Base-by-base conservation (phyloP, 2,797 vertebrate species). In the Apogon talboti region DNA sequence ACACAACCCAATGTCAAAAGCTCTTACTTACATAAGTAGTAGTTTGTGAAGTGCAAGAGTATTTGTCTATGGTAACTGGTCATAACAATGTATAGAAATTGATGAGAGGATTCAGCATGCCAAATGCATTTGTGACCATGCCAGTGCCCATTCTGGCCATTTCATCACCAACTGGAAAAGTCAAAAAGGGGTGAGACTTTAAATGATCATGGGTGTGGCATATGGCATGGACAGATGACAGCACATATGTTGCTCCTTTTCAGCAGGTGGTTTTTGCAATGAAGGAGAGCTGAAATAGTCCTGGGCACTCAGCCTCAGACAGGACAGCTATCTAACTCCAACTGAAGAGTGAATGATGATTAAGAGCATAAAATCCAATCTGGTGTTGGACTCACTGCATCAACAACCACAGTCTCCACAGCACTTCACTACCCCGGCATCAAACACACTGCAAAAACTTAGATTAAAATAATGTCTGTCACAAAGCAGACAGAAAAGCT, bases 151-250 rank as follows among this genome's bases (percentile, higher is more conserved):
- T 46, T 64, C 42, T 45, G 67, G 37, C 9, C 74, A 57, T 66
- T 77, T 82, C 58, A 53, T 46, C 54, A 24, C 18, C 16, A 65
- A 45, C 73, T 65, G 69, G 45, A 79, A 79, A 84, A 61, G 81
- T 84, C 79, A 78, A 75, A 73, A 43, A 58, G 51, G 74, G 49
- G 33, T 54, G 60, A 61, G 53, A 49, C 54, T 76, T 71, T 67
- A 72, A 78, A 79, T 56, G 74, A 65, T 74, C 64, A 70, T 79
- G 79, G 81, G 66, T 13, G 73, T 68, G 84, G 76, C 84, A 81
- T 83, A 82, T 79, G 82, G 86, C 6, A 64, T 16, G 61, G 84
- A 67, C 92, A 92, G 88, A 90, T 82, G 89, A 93, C 50, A 1
- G 76, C 79, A 77, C 90, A 88, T 86, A 89, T 86, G 89, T 56